Evolutionary conservation across 30 jellyfish, hydroid and myxozoan genomes (phyloP).

Genomic region (Hydra vulgaris): DNA sequence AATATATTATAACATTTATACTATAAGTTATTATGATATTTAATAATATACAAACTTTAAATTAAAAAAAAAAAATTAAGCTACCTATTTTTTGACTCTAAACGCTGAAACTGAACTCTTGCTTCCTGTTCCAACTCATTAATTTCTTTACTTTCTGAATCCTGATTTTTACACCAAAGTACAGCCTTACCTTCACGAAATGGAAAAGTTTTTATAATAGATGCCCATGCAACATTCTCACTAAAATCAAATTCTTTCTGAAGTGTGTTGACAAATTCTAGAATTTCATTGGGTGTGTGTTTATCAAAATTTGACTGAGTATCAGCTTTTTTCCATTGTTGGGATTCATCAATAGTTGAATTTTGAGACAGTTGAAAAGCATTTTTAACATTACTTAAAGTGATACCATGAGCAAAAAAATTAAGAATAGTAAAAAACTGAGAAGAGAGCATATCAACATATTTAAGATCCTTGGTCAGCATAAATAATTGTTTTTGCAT

Average conservation of each 20-base stretch:
- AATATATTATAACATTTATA: no score
- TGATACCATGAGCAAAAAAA: constrained; percentile 29
- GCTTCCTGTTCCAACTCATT: constrained; percentile 29
- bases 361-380: constrained; percentile 18
- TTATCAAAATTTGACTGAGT: constrained; percentile 15
- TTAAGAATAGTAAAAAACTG: constrained; percentile 25
- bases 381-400: not conserved
- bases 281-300: constrained; percentile 19
- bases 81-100: constrained; percentile 1
- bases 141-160: constrained; percentile 8
- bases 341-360: constrained; percentile 10
- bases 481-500: constrained; percentile 21
- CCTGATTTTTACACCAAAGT: constrained; percentile 33
- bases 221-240: constrained; percentile 58
- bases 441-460: not conserved
- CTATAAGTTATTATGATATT: not conserved
- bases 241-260: constrained; percentile 20
- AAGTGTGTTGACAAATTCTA: not conserved
- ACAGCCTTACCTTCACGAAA: constrained; percentile 8
- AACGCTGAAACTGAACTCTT: constrained; percentile 21
- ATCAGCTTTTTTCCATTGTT: not conserved
- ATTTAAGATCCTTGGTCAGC: not conserved
- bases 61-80: not conserved
- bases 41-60: not conserved
- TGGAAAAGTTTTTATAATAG: constrained; percentile 22